These are phyloP conservation scores for Diarsia mendica DNA, from an alignment of 2,888 invertebrate species.

Conservation along the genomic window DNA sequence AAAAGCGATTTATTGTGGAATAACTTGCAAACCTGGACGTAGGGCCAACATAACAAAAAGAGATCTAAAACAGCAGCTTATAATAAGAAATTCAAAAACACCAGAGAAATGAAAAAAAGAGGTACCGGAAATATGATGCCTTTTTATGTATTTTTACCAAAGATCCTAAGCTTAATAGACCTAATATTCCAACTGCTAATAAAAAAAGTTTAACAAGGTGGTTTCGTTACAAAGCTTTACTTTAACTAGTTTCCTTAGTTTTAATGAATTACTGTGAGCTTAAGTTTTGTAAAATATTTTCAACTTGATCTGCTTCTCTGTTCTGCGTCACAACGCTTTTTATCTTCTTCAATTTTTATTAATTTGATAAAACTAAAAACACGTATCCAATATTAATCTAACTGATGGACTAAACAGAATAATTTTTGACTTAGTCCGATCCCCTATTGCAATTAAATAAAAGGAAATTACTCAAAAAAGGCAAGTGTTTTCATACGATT, in stretches of 20 bases:
- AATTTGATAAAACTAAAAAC: no score
- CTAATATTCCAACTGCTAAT: no score
- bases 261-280: not conserved
- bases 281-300: not conserved
- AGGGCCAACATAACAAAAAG: no score
- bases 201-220: no score
- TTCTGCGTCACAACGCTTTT: no score
- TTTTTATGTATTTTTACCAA: no score
- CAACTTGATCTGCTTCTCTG: not conserved
- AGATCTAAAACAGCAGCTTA: not conserved
- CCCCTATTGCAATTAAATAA: not conserved
- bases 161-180: no score
- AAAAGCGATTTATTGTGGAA: not conserved
- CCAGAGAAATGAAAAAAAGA: not conserved
- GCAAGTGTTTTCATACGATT: not conserved
- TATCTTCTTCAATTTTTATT: no score
- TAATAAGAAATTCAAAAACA: not conserved
- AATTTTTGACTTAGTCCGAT: no score
- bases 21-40: not conserved
- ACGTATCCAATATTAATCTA: no score
- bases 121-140: not conserved
- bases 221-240: not conserved
- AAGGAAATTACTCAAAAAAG: not conserved
- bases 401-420: no score
- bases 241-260: not conserved